Conservation (phyloP, 2,113 vertebrate genomes). For the Misgurnus mizolepis region DNA sequence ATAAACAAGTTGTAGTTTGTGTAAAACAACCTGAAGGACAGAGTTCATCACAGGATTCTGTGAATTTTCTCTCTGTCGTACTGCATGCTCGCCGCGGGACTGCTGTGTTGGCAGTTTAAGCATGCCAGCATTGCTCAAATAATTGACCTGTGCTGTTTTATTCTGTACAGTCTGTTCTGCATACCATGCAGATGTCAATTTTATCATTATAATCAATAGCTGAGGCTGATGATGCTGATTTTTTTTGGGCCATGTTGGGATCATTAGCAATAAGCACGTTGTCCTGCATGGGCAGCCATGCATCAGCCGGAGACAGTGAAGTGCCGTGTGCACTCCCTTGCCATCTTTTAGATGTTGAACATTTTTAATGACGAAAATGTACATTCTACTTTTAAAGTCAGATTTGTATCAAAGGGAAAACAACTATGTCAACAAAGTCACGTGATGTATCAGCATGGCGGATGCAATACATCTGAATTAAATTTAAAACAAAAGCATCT, state of each 20-base stretch:
- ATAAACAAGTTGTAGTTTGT: constrained; percentile 18
- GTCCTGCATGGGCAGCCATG: not conserved
- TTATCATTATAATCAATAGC: not conserved
- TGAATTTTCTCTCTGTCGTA: constrained; percentile 3
- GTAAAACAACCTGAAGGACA: not conserved
- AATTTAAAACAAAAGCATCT: too few species aligned
- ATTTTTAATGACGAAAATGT: too few species aligned
- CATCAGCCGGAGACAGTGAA: not conserved
- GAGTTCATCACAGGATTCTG: not conserved
- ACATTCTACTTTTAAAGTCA: too few species aligned
- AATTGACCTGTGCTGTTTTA: not conserved
- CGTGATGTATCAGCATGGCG: too few species aligned
- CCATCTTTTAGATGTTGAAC: too few species aligned
- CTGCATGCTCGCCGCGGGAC: constrained; percentile 11
- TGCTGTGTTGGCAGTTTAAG: not conserved
- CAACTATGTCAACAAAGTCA: too few species aligned
- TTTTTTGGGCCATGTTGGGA: not conserved
- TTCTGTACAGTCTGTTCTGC: not conserved
- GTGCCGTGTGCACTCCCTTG: not conserved
- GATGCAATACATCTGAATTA: too few species aligned
- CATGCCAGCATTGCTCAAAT: not conserved
- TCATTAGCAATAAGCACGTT: too few species aligned
- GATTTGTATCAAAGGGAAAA: too few species aligned
- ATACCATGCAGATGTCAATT: not conserved
- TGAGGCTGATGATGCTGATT: not conserved